These are phyloP conservation scores for Pyrocephalus nanus DNA, from an alignment of 2,797 vertebrate species.

Conservation along the genomic window DNA sequence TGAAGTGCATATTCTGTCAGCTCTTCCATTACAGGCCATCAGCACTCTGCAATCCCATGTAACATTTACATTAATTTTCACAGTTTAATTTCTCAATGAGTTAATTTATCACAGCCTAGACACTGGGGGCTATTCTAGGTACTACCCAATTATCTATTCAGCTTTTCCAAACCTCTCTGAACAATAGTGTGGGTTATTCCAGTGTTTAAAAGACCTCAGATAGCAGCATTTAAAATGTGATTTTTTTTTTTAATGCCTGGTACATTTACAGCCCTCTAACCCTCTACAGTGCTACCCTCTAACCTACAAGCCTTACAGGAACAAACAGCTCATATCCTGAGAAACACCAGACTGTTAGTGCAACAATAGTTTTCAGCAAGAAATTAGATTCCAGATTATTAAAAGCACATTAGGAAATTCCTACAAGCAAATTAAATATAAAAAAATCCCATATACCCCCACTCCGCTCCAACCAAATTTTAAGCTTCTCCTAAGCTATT, in stretches of 20 bases:
- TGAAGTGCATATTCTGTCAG: neutral
- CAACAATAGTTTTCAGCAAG: neutral
- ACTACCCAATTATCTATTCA: neutral
- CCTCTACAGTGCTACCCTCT: neutral
- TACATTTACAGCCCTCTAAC: too few species aligned
- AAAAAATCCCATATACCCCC: neutral
- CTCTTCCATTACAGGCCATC: constrained; percentile 7
- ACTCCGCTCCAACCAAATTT: neutral
- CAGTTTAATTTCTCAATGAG: neutral
- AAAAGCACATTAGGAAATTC: neutral
- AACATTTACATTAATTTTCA: neutral
- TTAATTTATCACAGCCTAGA: neutral
- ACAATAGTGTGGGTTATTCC: neutral
- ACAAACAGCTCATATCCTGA: neutral
- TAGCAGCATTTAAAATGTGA: neutral
- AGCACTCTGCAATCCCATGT: neutral
- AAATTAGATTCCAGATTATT: neutral
- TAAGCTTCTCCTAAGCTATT: neutral
- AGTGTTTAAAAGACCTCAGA: neutral
- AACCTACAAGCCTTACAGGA: neutral
- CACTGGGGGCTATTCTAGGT: neutral
- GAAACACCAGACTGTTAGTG: neutral
- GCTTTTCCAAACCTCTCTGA: neutral
- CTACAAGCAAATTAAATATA: neutral
- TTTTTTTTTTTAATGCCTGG: neutral